phyloP scores from a whole-genome alignment of 2,797 vertebrate species.

The Tadarida brasiliensis region DNA sequence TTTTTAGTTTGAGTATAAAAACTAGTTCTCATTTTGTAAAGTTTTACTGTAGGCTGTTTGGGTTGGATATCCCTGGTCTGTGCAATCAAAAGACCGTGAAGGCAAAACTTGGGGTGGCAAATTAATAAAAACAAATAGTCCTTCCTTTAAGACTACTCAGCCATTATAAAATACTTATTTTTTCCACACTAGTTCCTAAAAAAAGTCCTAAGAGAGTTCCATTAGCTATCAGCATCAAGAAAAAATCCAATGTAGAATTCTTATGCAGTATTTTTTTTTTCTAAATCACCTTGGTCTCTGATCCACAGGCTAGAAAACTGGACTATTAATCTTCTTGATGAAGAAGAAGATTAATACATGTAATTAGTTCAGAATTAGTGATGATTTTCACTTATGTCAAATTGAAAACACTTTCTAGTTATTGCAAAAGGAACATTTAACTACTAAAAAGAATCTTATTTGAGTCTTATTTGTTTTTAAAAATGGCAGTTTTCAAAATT shows the following conservation, averaged over 20 bases:
- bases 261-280: neutral
- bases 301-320: conserved; percentile 59
- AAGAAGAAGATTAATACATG: no score
- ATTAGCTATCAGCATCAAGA: neutral
- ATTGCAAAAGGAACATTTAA: neutral
- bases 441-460: conserved; percentile 44
- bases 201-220: neutral
- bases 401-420: conserved; percentile 54
- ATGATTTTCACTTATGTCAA: conserved; percentile 39
- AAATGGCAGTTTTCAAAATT: conserved; percentile 44
- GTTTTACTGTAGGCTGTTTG: neutral
- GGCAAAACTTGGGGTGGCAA: neutral
- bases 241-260: conserved; percentile 47
- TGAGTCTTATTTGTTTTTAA: neutral
- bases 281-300: conserved; percentile 52
- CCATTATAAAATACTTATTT: conserved; percentile 1
- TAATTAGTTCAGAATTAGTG: conserved; percentile 45
- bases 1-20: conserved; percentile 42
- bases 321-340: conserved; percentile 53
- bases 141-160: neutral
- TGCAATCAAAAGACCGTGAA: neutral
- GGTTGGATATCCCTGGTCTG: neutral
- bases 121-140: conserved; percentile 25
- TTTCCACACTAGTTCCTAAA: neutral
- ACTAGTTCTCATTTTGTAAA: neutral